Base-by-base conservation (phyloP, 2,797 vertebrate genomes). In the Acrossocheilus fasciatus region DNA sequence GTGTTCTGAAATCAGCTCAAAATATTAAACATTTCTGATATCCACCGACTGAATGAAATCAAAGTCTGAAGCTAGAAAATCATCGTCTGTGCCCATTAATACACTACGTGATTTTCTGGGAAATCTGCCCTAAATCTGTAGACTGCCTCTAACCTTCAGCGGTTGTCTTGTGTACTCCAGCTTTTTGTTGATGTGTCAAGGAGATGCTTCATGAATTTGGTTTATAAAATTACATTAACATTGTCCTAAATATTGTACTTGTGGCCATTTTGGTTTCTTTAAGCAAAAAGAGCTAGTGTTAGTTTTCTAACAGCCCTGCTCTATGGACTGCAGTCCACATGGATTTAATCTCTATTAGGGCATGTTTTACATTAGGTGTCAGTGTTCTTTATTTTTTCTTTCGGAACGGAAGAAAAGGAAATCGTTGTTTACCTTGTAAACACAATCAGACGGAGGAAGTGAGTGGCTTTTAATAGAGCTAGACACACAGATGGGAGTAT, bases 371-470 rank as follows among this genome's bases (percentile, higher is more conserved):
- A 83, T 83, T 62, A 23, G 39, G 18, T 66, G 68, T 30, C 68
- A n/a, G 6, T 52, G 30, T 54, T 10, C 81, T 23, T 52, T 64
- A 20, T 59, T 62, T 52, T 54, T 74, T 45, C 59, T 87, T 69
- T 66, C 26, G 18, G 30, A 39, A n/a, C 52, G 54, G 69, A 70
- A 82, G 70, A 82, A 88, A 85, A 79, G 83, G 81, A 89, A 87
- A 80, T 74, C 50, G 3, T 86, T 87, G 89, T 91, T 90, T 88
- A 76, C 84, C 86, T 68, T 87, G 80, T 81, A 74, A 88, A 83
- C 36, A 82, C 66, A 83, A 80, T 89, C 75, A 83, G 76, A 86
- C 76, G 14, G 74, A 83, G 52, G 76, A 84, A 87, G 62, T 72
- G 75, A 87, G 84, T 86, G 75, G 66, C 79, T 88, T 84, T 79